Conservation (phyloP, 1,140 invertebrate genomes). For the Oreohelix idahoensis region DNA sequence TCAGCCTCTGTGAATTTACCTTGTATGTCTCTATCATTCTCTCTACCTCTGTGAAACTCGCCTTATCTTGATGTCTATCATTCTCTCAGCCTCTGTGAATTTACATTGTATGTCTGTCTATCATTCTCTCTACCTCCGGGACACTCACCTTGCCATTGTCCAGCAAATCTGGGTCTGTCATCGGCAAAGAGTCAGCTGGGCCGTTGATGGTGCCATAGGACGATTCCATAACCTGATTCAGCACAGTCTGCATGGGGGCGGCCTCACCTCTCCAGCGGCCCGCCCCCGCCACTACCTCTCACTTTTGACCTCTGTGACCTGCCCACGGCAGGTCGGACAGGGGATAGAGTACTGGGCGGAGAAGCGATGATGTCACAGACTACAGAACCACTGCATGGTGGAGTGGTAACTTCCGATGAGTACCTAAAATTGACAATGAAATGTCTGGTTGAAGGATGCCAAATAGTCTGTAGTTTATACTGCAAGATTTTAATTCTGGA, state of each 20-base stretch:
- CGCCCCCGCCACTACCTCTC: conserved; percentile 9
- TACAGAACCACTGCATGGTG: conserved; percentile 52
- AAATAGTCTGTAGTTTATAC: no score
- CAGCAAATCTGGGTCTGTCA: conserved; percentile 52
- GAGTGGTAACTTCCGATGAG: not conserved
- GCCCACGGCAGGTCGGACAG: not conserved
- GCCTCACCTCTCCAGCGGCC: conserved; percentile 46
- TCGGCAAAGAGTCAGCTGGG: conserved; percentile 44
- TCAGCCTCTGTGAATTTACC: no score
- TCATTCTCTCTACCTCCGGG: not conserved
- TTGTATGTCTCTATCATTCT: no score
- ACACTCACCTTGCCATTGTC: conserved; percentile 50
- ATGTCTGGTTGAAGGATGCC: no score
- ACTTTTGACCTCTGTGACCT: not conserved
- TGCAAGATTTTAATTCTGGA: no score
- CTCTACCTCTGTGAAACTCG: no score
- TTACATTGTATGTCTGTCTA: no score
- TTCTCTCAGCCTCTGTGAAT: no score
- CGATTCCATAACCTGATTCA: conserved; percentile 61
- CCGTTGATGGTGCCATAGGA: conserved; percentile 62
- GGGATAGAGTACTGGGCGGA: conserved; percentile 29
- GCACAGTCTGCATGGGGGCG: conserved; percentile 58
- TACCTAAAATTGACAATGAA: not conserved
- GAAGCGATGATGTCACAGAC: conserved; percentile 34
- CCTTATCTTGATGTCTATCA: no score